Base-by-base conservation (phyloP, 2,888 invertebrate species). In the Calameuta filiformis region DNA sequence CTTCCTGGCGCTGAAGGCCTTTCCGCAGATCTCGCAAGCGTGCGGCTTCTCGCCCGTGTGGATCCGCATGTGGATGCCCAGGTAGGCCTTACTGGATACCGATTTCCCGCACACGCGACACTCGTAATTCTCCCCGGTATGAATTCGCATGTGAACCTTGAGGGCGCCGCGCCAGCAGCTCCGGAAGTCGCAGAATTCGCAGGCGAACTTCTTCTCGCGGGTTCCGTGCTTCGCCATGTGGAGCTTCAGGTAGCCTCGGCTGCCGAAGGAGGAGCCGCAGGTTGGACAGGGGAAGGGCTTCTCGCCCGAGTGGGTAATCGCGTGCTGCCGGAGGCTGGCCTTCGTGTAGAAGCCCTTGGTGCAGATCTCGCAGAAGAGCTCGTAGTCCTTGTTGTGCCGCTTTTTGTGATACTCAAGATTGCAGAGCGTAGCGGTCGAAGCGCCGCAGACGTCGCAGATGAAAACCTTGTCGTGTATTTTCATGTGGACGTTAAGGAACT, bases 61-160 rank as follows among this genome's bases (percentile, higher is more conserved):
- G 37, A 93, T 93, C 68, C 93, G 89, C 81, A 93, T 91, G 86
- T 93, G 93, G 90, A 93, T 93, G 91, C 93, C 93, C 84, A 93
- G 92, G 82, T 93, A 93, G 80, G 93, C 93, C 35, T 92, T 87
- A 71, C 92, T 92, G 75, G 93, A 92, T 35, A 94, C 92, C 85
- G 92, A 92, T 90, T 93, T 93, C 76, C 93, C 93, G 90, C 93
- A 93, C 80, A 93, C 92, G 89, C 92, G 92, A 91, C 93, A 93
- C 11, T 93, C 91, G 89, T 90, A 92, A 91, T 93, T 92, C 89
- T 92, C 77, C 69, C 80, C 81, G 2, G 77, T 80, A 73, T 80
- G 80, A 12, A 69, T 40, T 33, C 77, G 76, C 71, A 80, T 71
- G n/a, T 81, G 81, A 30, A 81, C 80, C 30, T 75, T 78, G 33